These are phyloP conservation scores for Oreocharis arfaki DNA, from an alignment of 2,113 vertebrate species.

Conservation along the genomic window DNA sequence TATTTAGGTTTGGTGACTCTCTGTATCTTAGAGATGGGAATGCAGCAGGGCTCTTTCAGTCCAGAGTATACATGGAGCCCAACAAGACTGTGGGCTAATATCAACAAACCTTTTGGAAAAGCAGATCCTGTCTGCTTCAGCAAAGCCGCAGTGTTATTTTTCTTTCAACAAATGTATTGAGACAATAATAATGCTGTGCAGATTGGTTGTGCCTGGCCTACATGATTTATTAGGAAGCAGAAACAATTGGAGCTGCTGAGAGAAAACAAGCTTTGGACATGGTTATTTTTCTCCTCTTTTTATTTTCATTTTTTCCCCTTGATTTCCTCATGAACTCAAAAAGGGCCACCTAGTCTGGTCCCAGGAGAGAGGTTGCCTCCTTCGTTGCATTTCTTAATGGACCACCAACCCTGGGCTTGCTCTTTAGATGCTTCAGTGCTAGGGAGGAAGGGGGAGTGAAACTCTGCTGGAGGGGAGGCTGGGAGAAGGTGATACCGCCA, in stretches of 20 bases:
- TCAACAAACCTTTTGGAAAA: slow-evolving; percentile 67
- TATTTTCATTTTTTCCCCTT: neutral
- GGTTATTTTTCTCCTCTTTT: neutral
- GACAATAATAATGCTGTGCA: slow-evolving; percentile 61
- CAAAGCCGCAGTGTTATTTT: slow-evolving; percentile 56
- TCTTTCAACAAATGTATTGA: slow-evolving; percentile 63
- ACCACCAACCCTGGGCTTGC: slow-evolving; percentile 40
- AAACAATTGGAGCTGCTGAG: slow-evolving; percentile 47
- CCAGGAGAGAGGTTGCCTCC: slow-evolving; percentile 22
- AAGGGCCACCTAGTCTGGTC: slow-evolving; percentile 50
- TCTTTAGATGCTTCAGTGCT: neutral
- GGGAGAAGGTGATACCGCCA: neutral
- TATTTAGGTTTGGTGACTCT: slow-evolving; percentile 66
- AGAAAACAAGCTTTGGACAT: neutral
- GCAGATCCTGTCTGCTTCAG: slow-evolving; percentile 56
- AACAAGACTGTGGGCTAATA: slow-evolving; percentile 52
- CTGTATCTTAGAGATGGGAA: slow-evolving; percentile 61
- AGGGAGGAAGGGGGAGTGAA: neutral
- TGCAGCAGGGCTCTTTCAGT: slow-evolving; percentile 54
- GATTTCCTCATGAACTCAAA: slow-evolving; percentile 11
- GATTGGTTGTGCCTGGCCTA: slow-evolving; percentile 14
- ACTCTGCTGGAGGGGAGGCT: neutral
- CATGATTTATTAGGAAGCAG: slow-evolving; percentile 63
- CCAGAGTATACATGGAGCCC: slow-evolving; percentile 57
- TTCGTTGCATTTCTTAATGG: neutral